Evolutionary conservation across 2,888 invertebrate species (phyloP).

Genomic region (Hipparchia semele): DNA sequence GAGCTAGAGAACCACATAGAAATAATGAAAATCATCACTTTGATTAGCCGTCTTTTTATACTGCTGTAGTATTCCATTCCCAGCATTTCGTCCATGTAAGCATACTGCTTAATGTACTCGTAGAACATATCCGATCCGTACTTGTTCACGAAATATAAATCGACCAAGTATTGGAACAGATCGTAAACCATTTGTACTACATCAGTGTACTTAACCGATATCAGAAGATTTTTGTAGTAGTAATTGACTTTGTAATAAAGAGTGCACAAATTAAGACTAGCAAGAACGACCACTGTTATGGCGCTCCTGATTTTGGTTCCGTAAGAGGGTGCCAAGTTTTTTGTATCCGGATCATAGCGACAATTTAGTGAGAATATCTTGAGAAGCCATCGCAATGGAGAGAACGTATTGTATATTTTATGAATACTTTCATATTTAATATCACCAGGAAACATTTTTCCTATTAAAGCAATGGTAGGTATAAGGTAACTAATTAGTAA

Average conservation of each 20-base stretch:
- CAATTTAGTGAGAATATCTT: slow-evolving; percentile 57
- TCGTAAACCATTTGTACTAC: slow-evolving; percentile 59
- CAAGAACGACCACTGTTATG: slow-evolving; percentile 44
- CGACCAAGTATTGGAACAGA: slow-evolving; percentile 58
- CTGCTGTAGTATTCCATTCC: slow-evolving; percentile 46
- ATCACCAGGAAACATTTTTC: slow-evolving; percentile 18
- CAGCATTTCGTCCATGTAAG: slow-evolving; percentile 58
- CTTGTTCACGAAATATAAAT: slow-evolving; percentile 60
- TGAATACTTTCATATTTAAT: slow-evolving; percentile 33
- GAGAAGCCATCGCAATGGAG: slow-evolving; percentile 51
- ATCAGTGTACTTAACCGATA: slow-evolving; percentile 62
- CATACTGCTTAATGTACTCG: slow-evolving; percentile 61
- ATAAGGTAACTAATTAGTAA: too few species aligned
- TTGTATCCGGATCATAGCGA: slow-evolving; percentile 43
- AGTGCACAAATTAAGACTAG: slow-evolving; percentile 47
- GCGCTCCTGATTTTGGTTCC: slow-evolving; percentile 41
- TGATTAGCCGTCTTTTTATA: slow-evolving; percentile 50
- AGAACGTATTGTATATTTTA: slow-evolving; percentile 47
- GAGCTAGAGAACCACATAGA: slow-evolving; percentile 54
- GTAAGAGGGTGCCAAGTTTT: slow-evolving; percentile 26
- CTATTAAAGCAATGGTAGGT: neutral
- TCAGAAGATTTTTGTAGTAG: slow-evolving; percentile 46
- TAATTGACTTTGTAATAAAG: slow-evolving; percentile 56
- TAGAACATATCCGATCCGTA: slow-evolving; percentile 56
- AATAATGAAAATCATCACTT: slow-evolving; percentile 48